Evolutionary conservation across 2,797 vertebrate species (phyloP), one percentile per base, ranked within the genome.

Genomic region (Antennarius maculatus): DNA sequence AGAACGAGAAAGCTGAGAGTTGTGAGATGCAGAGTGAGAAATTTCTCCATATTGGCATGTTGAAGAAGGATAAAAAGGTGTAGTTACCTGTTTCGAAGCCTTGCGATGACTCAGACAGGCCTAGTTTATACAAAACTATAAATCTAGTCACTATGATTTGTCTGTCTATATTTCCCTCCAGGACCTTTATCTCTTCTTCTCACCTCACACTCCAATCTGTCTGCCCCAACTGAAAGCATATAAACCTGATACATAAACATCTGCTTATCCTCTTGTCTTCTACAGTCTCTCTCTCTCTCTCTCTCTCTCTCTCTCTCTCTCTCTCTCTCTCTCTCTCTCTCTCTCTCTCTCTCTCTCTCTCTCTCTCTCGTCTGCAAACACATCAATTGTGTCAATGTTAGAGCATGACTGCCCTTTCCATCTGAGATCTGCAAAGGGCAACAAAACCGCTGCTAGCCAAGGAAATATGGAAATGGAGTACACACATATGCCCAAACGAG

Each of bases 381-480:
- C 86, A 89, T 93, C 91, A 88, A 88, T 91, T 92, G 86, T 88
- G 89, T 93, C 85, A 91, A 91, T 89, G 89, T 88, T 84, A 83
- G 76, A 88, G 80, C 80, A 84, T n/a, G 47, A 69, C 68, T 86
- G 85, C 82, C 81, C 90, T 91, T 93, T 92, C 81, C 82, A 69
- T 88, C 62, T 68, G 61, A 85, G 63, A 74, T 68, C 86, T 88
- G 84, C 82, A 92, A 93, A 94, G 92, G 89, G 89, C 88, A 94
- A 70, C 74, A 61, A 43, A 55, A 53, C 47, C 61, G 55, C 74
- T 74, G 59, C 48, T 61, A 73, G 75, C 64, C 76, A 66, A 66
- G 71, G 68, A 81, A 71, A 78, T 81, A 82, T 81, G 81, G 85
- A 86, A 88, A 86, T 82, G 76, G 69, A n/a, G 54, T 37, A 31